Percentiles rank a stretch among this genome's conserved stretches.
Conservation (phyloP, 1,140 invertebrate species). For the Antheraea pernyi region DNA sequence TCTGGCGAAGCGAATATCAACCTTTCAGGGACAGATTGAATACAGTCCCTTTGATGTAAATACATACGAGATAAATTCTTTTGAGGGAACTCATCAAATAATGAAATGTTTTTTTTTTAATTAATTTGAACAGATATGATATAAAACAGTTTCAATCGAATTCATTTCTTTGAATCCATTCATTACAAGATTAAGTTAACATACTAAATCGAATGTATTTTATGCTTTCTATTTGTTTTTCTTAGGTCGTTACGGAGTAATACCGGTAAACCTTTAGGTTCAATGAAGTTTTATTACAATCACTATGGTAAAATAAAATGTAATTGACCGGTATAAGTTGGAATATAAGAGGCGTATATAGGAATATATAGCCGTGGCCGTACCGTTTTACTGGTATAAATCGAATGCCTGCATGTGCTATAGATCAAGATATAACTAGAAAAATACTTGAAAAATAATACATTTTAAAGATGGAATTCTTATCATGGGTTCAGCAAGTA, state of each 20-base stretch:
- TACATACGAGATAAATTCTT: conserved; percentile 3
- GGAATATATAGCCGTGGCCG: too few relatives aligned
- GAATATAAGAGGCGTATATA: too few relatives aligned
- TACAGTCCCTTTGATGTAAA: conserved; percentile 4
- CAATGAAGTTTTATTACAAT: neutral
- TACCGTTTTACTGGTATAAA: too few relatives aligned
- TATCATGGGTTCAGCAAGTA: too few relatives aligned
- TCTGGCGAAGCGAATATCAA: conserved; percentile 8
- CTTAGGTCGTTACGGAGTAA: neutral
- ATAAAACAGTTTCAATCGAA: neutral
- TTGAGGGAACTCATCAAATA: conserved; percentile 5
- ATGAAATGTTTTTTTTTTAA: neutral
- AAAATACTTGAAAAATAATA: too few relatives aligned
- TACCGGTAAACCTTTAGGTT: neutral
- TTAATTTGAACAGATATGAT: neutral
- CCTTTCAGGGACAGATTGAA: conserved; percentile 2
- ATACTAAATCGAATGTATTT: neutral
- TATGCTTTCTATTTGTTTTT: neutral
- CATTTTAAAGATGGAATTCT: too few relatives aligned
- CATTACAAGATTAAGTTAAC: neutral
- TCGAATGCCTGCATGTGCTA: too few relatives aligned
- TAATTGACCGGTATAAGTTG: neutral
- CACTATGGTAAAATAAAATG: neutral
- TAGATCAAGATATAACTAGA: too few relatives aligned
- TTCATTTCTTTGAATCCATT: neutral